Evolutionary conservation across 2,113 vertebrate genomes (phyloP).

Genomic region (Indri indri): DNA sequence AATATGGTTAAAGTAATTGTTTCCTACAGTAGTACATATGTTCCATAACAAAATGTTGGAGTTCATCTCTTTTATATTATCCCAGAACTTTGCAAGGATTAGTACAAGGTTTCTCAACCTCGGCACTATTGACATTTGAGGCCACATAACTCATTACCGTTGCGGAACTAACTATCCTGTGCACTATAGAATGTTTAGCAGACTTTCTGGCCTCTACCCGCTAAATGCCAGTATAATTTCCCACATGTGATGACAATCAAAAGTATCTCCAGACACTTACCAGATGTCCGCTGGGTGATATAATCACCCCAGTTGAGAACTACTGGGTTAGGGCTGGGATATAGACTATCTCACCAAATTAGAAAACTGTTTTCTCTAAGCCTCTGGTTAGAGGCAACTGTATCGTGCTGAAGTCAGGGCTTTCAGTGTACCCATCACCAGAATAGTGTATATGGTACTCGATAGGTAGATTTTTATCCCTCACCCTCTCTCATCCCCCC

Average conservation of each 20-base stretch:
- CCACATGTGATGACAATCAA: background rate
- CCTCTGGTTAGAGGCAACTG: background rate
- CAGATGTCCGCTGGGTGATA: background rate
- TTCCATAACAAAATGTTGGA: background rate
- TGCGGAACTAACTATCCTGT: background rate
- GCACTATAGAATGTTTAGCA: background rate
- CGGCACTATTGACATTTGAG: background rate
- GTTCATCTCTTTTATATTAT: background rate
- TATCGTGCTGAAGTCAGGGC: no score
- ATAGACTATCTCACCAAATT: background rate
- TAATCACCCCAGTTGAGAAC: background rate
- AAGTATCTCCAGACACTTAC: background rate
- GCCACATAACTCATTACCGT: background rate
- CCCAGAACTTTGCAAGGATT: background rate
- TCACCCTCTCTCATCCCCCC: no score
- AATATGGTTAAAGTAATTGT: background rate
- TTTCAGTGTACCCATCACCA: no score
- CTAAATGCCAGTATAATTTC: background rate
- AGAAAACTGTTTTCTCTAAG: conserved; percentile 22
- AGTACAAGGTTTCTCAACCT: background rate
- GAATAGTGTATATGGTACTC: no score
- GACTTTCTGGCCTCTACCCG: background rate
- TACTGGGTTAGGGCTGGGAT: background rate
- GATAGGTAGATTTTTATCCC: no score
- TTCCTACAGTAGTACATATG: background rate